Percentiles rank a stretch among this genome's conserved stretches.
These are phyloP conservation scores for Anarhynchus alexandrinus DNA, from an alignment of 2,113 vertebrate genomes.

Conservation along the genomic window DNA sequence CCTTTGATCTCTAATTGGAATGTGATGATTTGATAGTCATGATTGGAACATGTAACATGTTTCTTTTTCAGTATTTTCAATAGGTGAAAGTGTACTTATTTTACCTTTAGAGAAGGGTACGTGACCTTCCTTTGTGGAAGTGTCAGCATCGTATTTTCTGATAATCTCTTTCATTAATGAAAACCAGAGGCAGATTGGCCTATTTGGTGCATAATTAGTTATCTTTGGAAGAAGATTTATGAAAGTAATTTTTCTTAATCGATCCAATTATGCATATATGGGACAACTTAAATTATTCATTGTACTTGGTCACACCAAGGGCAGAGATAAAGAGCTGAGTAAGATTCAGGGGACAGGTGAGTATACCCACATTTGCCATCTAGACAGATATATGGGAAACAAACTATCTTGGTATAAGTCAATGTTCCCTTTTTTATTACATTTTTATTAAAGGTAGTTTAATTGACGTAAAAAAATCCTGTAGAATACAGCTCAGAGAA, in stretches of 20 bases:
- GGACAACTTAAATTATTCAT: constrained; percentile 46
- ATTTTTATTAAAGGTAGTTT: too few species aligned
- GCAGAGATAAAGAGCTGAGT: neutral
- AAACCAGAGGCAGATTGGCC: constrained; percentile 55
- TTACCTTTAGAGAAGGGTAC: neutral
- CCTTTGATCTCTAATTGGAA: neutral
- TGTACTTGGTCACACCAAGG: constrained; percentile 24
- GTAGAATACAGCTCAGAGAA: too few species aligned
- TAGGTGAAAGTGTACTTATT: neutral
- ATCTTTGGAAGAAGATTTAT: constrained; percentile 56
- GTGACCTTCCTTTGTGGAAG: constrained; percentile 24
- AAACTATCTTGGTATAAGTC: neutral
- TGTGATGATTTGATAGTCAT: neutral
- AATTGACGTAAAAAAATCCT: too few species aligned
- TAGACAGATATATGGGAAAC: neutral
- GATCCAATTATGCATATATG: constrained; percentile 19
- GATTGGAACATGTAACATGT: neutral
- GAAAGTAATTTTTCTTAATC: constrained; percentile 63
- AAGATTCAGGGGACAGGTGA: neutral
- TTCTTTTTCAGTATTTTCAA: constrained; percentile 22
- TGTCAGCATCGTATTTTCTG: constrained; percentile 5
- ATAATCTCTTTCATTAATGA: constrained; percentile 61
- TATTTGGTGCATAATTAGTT: constrained; percentile 63
- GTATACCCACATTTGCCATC: neutral
- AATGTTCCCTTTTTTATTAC: neutral